Conservation (phyloP, 2,113 vertebrate species). For the Ameiurus melas region DNA sequence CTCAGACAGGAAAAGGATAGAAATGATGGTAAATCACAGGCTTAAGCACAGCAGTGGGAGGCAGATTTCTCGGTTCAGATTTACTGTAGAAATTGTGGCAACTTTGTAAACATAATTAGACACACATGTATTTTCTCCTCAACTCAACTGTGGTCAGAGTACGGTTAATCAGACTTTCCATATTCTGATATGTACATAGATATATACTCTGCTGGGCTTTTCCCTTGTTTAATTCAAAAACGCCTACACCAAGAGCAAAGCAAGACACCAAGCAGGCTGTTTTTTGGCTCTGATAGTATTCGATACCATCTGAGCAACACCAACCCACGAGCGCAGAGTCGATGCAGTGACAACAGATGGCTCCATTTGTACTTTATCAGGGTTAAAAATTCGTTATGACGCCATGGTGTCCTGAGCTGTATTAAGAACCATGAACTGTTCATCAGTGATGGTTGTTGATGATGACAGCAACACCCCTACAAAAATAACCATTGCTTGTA, state of each 20-base stretch:
- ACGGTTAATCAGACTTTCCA: conserved; percentile 1
- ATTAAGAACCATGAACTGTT: conserved; percentile 44
- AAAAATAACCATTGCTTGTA: conserved; percentile 43
- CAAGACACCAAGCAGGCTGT: conserved; percentile 15
- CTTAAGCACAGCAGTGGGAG: conserved; percentile 20
- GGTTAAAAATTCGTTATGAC: conserved; percentile 46
- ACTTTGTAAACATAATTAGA: not conserved
- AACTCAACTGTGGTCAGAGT: not conserved
- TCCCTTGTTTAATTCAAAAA: conserved; percentile 6
- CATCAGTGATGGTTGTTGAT: conserved; percentile 36
- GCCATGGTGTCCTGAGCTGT: conserved; percentile 22
- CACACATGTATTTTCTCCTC: not conserved
- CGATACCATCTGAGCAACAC: conserved; percentile 40
- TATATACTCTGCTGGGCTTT: not conserved
- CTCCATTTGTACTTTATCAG: conserved; percentile 36
- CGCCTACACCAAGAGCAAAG: not conserved
- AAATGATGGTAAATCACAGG: conserved; percentile 34
- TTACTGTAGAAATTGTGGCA: conserved; percentile 8
- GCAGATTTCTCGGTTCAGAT: conserved; percentile 12
- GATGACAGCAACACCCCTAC: conserved; percentile 51
- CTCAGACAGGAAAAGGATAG: conserved; percentile 23
- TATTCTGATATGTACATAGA: not conserved
- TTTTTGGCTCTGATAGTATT: conserved; percentile 29
- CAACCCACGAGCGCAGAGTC: not conserved
- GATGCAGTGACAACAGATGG: conserved; percentile 49